Evolutionary conservation across 2,797 vertebrate genomes (phyloP).

Genomic region (Vireo griseus): DNA sequence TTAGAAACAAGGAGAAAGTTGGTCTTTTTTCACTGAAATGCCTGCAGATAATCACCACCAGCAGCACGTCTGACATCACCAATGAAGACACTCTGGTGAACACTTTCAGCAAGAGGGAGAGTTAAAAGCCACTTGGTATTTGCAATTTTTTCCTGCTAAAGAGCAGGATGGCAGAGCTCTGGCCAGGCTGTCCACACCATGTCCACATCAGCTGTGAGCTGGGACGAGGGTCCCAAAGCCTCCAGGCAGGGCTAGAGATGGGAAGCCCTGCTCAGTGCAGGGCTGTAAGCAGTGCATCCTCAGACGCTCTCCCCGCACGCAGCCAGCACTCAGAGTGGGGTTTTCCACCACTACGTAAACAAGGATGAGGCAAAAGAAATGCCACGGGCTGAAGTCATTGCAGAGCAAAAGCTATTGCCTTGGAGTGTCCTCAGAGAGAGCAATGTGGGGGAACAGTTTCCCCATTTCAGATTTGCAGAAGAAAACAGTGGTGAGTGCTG

Average conservation of each 20-base stretch:
- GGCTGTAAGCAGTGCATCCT: rapidly evolving
- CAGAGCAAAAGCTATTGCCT: not conserved
- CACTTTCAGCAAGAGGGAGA: not conserved
- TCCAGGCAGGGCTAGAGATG: rapidly evolving
- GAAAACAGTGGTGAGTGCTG: not conserved
- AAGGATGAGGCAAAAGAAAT: not conserved
- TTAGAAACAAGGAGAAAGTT: not conserved
- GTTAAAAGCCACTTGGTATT: rapidly evolving
- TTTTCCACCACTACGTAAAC: not conserved
- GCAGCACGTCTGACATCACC: not conserved
- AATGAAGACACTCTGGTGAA: not conserved
- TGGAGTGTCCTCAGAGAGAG: not conserved
- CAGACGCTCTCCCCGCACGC: rapidly evolving
- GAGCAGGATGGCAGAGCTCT: not conserved
- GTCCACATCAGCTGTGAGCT: not conserved
- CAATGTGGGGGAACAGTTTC: not conserved
- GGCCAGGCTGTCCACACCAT: not conserved
- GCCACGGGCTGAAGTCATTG: rapidly evolving
- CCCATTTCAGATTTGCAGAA: not conserved
- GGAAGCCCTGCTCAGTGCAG: not conserved
- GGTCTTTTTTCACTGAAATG: not conserved
- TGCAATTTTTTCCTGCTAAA: not conserved
- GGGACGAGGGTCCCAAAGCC: not conserved
- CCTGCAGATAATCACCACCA: not conserved
- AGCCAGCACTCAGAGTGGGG: not conserved